Evolutionary conservation across 2,888 invertebrate species (phyloP), one percentile per base, ranked within the genome.

Genomic region (Oligia strigilis): DNA sequence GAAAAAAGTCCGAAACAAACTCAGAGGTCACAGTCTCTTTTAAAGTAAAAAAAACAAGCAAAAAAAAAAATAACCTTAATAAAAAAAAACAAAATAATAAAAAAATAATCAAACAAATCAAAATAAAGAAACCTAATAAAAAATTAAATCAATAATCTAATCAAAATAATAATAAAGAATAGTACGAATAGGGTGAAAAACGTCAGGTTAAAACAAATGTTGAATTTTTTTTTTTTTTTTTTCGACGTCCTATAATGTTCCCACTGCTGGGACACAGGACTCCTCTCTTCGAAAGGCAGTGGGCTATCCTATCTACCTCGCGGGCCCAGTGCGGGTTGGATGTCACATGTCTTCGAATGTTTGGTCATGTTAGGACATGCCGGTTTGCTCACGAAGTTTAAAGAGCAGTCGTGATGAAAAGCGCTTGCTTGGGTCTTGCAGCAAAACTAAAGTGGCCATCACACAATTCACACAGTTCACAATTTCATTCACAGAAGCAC

Each of bases 401-500:
- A 11, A 58, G 3, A 58, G 23, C 4, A n/a, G 11, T 58, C 4
- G 11, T 60, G n/a, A 60, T 60, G 58, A n/a, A 23, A n/a, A n/a
- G 4, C 9, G 0, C 19, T 3, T 3, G 11, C 4, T 23, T 23
- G 23, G 23, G 23, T 58, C 23, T 29, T 29, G 29, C n/a, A 14
- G 43, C 3, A n/a, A 17, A 64, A 55, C 23, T 81, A 49, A 40
- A 72, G 4, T 72, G 4, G 11, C 74, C 19, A 58, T 66, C 19
- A 55, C 0, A 64, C 36, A 62, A 40, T 67, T 70, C n/a, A 60
- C 0, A 64, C 43, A 62, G 46, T 67, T 70, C n/a, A 60, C n/a
- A 55, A 82, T 67, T 62, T 23, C 40, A 64, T 77, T 70, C 60
- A 66, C 36, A 75, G 74, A 65, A 84, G 64, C 72, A 55, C 67